Percentiles rank a stretch among this genome's conserved stretches.
phyloP scores from a whole-genome alignment of 2,888 invertebrate genomes.

The Microdon myrmicae region DNA sequence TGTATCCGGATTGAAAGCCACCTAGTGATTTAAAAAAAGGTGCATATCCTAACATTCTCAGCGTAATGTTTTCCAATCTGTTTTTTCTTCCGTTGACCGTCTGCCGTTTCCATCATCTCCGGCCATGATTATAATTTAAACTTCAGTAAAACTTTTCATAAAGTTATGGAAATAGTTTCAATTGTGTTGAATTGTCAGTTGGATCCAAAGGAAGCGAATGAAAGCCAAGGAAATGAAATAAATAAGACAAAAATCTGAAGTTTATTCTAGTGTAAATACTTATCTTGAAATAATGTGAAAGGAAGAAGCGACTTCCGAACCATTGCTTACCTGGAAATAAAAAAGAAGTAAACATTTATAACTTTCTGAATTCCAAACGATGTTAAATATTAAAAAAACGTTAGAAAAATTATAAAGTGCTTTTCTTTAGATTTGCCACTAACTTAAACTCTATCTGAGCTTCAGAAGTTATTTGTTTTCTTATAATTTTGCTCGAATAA shows the following conservation, averaged over 20 bases:
- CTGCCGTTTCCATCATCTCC: not conserved
- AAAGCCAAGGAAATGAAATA: not conserved
- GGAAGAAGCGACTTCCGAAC: not conserved
- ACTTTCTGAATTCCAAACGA: constrained; percentile 2
- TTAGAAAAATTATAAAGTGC: too few species aligned
- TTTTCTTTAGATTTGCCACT: too few species aligned
- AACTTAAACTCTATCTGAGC: too few species aligned
- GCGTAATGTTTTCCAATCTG: too few species aligned
- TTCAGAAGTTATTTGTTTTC: too few species aligned
- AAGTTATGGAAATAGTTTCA: constrained; percentile 43
- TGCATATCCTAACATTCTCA: too few species aligned
- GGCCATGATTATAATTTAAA: constrained; percentile 43
- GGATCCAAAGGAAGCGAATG: constrained; percentile 7
- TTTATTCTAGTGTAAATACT: constrained; percentile 31
- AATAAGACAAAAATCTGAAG: constrained; percentile 2
- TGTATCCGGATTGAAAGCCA: too few species aligned
- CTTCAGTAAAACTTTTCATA: constrained; percentile 33
- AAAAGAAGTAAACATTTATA: constrained; percentile 11
- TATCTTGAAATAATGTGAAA: constrained; percentile 18
- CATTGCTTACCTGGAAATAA: constrained; percentile 38
- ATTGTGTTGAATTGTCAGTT: constrained; percentile 38
- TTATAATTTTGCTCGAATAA: too few species aligned
- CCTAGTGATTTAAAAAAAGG: constrained; percentile 11
- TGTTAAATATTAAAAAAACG: constrained; percentile 1
- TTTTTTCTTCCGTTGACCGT: too few species aligned